phyloP scores from a whole-genome alignment of 2,113 vertebrate species.

The Psittacula cyanocephala region DNA sequence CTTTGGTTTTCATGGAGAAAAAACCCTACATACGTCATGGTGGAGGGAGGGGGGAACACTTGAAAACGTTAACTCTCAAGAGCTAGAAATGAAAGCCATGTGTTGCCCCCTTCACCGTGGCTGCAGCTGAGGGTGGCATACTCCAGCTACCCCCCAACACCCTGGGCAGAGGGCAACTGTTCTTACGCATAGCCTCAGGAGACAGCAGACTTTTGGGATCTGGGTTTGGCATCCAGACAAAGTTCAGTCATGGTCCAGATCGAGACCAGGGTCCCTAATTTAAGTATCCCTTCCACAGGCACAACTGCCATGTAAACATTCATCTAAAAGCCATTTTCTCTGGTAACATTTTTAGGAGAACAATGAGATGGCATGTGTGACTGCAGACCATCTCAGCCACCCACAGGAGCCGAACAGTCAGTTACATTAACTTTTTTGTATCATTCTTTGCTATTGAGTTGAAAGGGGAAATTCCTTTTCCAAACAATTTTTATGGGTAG shows the following conservation, averaged over 20 bases:
- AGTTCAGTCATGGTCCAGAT: neutral
- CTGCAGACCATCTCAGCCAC: neutral
- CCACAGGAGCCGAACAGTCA: neutral
- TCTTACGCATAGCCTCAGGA: rapidly evolving
- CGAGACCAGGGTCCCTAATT: neutral
- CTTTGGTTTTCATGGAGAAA: neutral
- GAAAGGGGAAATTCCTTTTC: neutral
- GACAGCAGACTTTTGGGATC: neutral
- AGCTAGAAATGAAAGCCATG: neutral
- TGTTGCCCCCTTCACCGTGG: neutral
- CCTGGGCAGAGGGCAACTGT: neutral
- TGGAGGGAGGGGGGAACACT: neutral
- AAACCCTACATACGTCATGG: rapidly evolving
- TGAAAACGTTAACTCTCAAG: neutral
- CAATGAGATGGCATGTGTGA: neutral
- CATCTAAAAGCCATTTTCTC: neutral
- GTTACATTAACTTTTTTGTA: neutral
- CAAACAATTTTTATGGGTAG: neutral
- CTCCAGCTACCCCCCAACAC: neutral
- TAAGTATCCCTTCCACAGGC: neutral
- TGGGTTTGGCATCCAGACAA: neutral
- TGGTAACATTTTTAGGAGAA: slow-evolving; percentile 25
- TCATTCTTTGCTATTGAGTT: neutral
- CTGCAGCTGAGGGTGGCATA: rapidly evolving
- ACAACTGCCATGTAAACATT: neutral